Percentiles rank a stretch among this genome's conserved stretches.
These are phyloP conservation scores for Drosophila sucinea DNA, from an alignment of 1,140 invertebrate species.

Conservation along the genomic window DNA sequence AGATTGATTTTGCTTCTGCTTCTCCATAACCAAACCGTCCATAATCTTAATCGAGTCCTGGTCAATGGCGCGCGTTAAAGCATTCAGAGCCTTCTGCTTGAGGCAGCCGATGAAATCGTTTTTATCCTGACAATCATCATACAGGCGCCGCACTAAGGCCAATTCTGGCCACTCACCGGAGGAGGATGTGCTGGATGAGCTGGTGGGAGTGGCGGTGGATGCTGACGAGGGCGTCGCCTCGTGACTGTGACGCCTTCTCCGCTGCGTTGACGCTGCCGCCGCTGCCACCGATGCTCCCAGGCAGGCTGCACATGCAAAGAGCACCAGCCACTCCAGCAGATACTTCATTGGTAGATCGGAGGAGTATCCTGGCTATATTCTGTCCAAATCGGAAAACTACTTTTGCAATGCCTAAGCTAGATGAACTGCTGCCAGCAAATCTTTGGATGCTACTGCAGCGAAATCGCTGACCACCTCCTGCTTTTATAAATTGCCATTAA, in stretches of 20 bases:
- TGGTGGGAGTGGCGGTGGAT: slow-evolving; percentile 21
- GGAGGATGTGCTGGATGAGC: neutral
- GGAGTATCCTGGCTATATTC: neutral
- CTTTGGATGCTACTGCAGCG: slow-evolving; percentile 77
- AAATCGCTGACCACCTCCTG: slow-evolving; percentile 56
- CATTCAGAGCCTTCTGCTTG: slow-evolving; percentile 85
- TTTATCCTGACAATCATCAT: slow-evolving; percentile 86
- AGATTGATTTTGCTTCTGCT: slow-evolving; percentile 84
- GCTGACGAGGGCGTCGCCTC: neutral
- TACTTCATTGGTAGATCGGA: slow-evolving; percentile 43
- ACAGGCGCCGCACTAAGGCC: slow-evolving; percentile 84
- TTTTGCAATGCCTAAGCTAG: slow-evolving; percentile 10
- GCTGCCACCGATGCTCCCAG: slow-evolving; percentile 14
- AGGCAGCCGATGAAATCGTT: slow-evolving; percentile 85
- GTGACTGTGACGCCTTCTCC: slow-evolving; percentile 42
- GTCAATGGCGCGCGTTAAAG: slow-evolving; percentile 84
- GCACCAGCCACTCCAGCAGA: slow-evolving; percentile 62
- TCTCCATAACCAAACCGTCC: slow-evolving; percentile 85
- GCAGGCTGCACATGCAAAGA: slow-evolving; percentile 48
- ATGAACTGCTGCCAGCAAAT: slow-evolving; percentile 44
- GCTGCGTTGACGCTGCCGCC: slow-evolving; percentile 30
- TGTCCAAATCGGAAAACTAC: slow-evolving; percentile 15
- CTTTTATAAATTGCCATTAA: slow-evolving; percentile 78
- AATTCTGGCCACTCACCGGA: slow-evolving; percentile 54
- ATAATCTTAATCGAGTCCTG: slow-evolving; percentile 85